Evolutionary conservation across 2,797 vertebrate species (phyloP), one percentile per base, ranked within the genome.

Genomic region (Melanotaenia pygmaea): DNA sequence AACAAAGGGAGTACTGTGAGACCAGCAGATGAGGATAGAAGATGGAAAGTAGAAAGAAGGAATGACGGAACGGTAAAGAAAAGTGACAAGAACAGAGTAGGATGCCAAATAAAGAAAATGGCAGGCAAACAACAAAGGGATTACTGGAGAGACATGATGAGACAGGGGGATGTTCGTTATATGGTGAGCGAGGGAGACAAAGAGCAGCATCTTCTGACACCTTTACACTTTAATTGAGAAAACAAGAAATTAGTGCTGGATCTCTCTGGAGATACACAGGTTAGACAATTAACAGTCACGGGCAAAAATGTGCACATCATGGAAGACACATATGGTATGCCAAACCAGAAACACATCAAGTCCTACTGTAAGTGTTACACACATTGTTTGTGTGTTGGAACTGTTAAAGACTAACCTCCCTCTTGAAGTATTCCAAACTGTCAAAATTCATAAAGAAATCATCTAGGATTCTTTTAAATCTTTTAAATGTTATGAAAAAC

Each of bases 191-290:
- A 64, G 62, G 67, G 67, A 91, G 87, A 93, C 86, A 90, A 87
- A 92, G 84, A 87, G 60, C 56, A 87, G 76, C 76, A 64, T 81
- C 83, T 88, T 75, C 64, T 88, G 87, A 92, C 90, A 92, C 79
- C 81, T 91, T 87, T 83, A 83, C 79, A 84, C 81, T 90, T 90
- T 93, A 93, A 94, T 93, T 91, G 86, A 80, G 84, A 84, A 91
- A 89, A 88, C 84, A 91, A 86, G 76, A 91, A 94, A 92, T 94
- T 91, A 94, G 90, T 59, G 82, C 84, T 70, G 82, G 67, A 71
- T 88, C 68, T 72, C 74, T 82, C 59, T 47, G 38, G 80, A 77
- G 65, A 26, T 57, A 68, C 72, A 64, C 26, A 30, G 20, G 13
- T 12, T 22, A 80, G 73, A 74, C 47, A 73, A 79, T 57, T 59